Evolutionary conservation across 1,140 invertebrate genomes (phyloP).

Genomic region (Drosophila pallidifrons): DNA sequence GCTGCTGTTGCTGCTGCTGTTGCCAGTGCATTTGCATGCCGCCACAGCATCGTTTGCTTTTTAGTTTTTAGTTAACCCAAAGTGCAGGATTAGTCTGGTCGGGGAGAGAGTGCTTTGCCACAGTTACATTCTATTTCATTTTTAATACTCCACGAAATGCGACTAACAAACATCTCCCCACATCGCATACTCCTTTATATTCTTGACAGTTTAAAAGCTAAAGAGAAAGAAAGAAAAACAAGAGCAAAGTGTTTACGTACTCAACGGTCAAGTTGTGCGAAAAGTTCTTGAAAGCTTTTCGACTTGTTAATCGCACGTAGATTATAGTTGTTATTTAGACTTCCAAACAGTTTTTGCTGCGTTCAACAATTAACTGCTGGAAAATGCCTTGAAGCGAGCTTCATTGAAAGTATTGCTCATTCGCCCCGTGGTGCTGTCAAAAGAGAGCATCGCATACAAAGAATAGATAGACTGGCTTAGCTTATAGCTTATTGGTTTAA

Average conservation of each 20-base stretch:
- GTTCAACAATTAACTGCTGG: no score
- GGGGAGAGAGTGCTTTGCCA: constrained; percentile 6
- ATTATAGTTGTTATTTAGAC: no score
- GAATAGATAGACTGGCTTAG: constrained; percentile 34
- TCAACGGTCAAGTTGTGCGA: neutral
- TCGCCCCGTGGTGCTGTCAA: constrained; percentile 15
- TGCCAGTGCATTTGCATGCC: constrained; percentile 8
- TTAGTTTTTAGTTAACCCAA: constrained; percentile 20
- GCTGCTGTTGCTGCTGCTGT: neutral
- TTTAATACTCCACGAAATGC: constrained; percentile 34
- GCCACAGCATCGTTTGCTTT: constrained; percentile 16
- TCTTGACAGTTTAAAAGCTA: constrained; percentile 1
- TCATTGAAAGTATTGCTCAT: constrained; percentile 1
- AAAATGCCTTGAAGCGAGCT: neutral
- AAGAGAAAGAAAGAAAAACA: neutral
- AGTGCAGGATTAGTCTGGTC: constrained; percentile 21
- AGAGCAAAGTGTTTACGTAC: neutral
- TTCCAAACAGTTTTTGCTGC: no score
- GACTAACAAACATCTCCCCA: neutral
- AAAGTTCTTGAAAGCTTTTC: neutral
- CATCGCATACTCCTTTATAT: neutral
- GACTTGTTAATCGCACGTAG: neutral
- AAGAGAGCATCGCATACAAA: neutral
- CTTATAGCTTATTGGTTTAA: constrained; percentile 47
- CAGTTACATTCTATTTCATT: constrained; percentile 46